Evolutionary conservation across 2,113 vertebrate species (phyloP), one percentile per base, ranked within the genome.

Genomic region (Anolis sagrei): DNA sequence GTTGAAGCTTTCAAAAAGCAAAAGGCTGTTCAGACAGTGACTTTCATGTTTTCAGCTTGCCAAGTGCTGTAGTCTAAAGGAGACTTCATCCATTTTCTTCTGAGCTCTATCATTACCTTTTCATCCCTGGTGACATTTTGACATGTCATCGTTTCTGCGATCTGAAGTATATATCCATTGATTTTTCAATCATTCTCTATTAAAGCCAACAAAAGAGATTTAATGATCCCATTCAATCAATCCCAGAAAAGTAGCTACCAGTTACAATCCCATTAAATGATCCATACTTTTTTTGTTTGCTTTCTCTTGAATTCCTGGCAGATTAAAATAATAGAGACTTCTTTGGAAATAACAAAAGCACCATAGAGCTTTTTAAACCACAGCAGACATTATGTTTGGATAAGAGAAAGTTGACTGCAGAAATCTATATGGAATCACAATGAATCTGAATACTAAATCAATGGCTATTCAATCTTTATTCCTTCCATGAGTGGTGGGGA

Each of bases 51-150:
- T 95, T 96, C 90, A 94, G 25, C 78, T 86, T 89, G 94, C 90
- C 85, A 93, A 94, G 85, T 87, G 84, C 83, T 88, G 70, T 64
- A 93, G 84, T 89, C 92, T 94, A 94, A 92, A 44, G 89, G 86
- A 93, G 92, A 93, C 90, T 93, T 95, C 69, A 90, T 87, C 36
- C 44, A 87, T 81, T 92, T 94, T 93, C 93, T 93, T 89, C 62
- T 70, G 32, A 34, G 75, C 85, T 92, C 92, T 95, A 82, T 95
- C 89, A 95, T 96, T 96, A 94, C 91, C 89, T 87, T 93, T 93
- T 96, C 95, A 94, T 76, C 34, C 88, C 84, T 87, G 92, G 34
- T 94, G 95, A 96, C 95, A 96, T 93, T 95, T 96, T 96, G 95
- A 96, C 93, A 92, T 93, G 93, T 91, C 90, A 93, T 94, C 88